These are phyloP conservation scores for Drosophila orena DNA, from an alignment of 1,140 invertebrate genomes.

Conservation along the genomic window DNA sequence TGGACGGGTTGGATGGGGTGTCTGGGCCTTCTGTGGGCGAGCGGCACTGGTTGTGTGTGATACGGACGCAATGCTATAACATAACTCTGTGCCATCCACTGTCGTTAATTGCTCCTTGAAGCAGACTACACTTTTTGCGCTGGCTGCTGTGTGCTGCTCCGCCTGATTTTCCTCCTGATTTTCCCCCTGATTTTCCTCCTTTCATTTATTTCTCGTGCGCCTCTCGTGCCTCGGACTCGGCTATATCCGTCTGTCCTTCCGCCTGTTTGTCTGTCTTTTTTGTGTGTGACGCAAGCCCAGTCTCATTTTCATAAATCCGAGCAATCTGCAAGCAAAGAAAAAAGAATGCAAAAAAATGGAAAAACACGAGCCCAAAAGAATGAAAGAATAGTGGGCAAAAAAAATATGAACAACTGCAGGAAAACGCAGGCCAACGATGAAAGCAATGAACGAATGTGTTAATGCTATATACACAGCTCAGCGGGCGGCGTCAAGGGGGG, in stretches of 20 bases:
- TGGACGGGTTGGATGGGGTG: slow-evolving; percentile 11
- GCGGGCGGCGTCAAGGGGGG: background rate
- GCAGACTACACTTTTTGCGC: slow-evolving; percentile 71
- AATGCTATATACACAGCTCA: slow-evolving; percentile 72
- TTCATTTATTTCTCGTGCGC: slow-evolving; percentile 54
- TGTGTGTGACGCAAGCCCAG: slow-evolving; percentile 66
- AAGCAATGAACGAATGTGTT: slow-evolving; percentile 75
- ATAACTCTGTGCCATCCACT: slow-evolving; percentile 76
- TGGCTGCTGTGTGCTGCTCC: slow-evolving; percentile 4
- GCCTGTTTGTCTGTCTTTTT: slow-evolving; percentile 30
- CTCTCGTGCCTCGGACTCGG: slow-evolving; percentile 30
- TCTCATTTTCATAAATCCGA: slow-evolving; percentile 79
- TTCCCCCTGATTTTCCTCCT: slow-evolving; percentile 37
- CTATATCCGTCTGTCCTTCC: background rate
- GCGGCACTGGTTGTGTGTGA: slow-evolving; percentile 59
- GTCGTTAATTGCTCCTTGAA: slow-evolving; percentile 83
- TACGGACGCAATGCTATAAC: slow-evolving; percentile 62
- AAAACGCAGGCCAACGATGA: slow-evolving; percentile 63
- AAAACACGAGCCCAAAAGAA: slow-evolving; percentile 21
- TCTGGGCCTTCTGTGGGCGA: too few relatives aligned
- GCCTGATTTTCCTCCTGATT: background rate
- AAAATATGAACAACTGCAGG: slow-evolving; percentile 74
- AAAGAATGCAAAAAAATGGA: background rate
- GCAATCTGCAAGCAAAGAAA: slow-evolving; percentile 43
- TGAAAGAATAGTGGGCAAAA: slow-evolving; percentile 39